Conservation (phyloP, 2,113 vertebrate species). For the Corythoichthys intestinalis region DNA sequence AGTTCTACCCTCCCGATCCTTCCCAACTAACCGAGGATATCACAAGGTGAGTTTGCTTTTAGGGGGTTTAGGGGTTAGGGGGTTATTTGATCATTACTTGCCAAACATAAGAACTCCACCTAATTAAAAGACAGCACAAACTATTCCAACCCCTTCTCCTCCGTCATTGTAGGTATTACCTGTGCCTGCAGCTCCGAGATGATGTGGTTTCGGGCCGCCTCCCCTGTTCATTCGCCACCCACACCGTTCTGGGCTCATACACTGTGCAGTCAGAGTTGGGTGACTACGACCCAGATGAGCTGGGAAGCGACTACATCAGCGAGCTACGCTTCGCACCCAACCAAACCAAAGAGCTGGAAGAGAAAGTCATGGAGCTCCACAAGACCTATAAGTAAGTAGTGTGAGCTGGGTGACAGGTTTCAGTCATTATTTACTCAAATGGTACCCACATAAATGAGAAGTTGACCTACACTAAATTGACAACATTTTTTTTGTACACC, state of each 20-base stretch:
- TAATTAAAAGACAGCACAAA: not conserved
- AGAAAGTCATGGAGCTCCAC: slow-evolving; percentile 93
- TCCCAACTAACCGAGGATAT: slow-evolving; percentile 94
- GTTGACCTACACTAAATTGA: not conserved
- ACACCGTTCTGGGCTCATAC: slow-evolving; percentile 89
- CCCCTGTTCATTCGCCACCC: slow-evolving; percentile 93
- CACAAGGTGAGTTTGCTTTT: slow-evolving; percentile 78
- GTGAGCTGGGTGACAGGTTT: too few species aligned
- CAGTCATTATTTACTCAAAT: not conserved
- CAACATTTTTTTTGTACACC: not conserved
- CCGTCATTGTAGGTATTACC: slow-evolving; percentile 81
- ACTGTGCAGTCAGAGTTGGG: slow-evolving; percentile 92
- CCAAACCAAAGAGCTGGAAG: slow-evolving; percentile 93
- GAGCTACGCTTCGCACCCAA: slow-evolving; percentile 91
- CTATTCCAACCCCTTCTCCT: not conserved
- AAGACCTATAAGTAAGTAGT: slow-evolving; percentile 88
- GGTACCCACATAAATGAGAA: not conserved
- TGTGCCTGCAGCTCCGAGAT: slow-evolving; percentile 91
- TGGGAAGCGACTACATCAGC: slow-evolving; percentile 83
- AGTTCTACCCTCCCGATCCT: slow-evolving; percentile 98
- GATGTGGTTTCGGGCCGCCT: slow-evolving; percentile 91
- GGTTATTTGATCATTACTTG: not conserved
- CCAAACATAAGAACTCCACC: not conserved
- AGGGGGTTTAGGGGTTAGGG: not conserved
- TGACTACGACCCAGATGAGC: slow-evolving; percentile 88